Evolutionary conservation across 1,140 invertebrate species (phyloP), one percentile per base, ranked within the genome.

Genomic region (Zaprionus lachaisei): DNA sequence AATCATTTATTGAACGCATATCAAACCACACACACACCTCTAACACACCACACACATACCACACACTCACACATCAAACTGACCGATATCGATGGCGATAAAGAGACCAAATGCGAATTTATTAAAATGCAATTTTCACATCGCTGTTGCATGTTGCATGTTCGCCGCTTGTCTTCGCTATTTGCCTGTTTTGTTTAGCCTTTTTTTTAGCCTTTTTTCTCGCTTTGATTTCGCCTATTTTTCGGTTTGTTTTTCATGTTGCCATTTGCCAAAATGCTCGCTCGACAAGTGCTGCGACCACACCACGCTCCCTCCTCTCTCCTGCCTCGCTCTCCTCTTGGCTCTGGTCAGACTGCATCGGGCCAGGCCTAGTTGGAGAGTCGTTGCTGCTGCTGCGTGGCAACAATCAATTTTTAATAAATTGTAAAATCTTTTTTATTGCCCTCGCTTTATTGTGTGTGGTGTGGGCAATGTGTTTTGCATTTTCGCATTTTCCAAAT

Each of bases 361-460:
- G 38, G 44, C 58, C 55, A 41, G 63, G 55, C 65, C 69, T 66
- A 65, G 55, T 72, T 70, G 70, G 60, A 56, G 66, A 47, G 24
- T 26, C 5, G 24, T 58, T 69, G 69, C 61, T 69, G 65, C 62
- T 68, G 74, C 77, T 79, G 84, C 84, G 81, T 84, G 84, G 84
- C 84, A 89, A 84, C 85, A 87, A 87, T 87, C 84, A 87, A 87
- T 87, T 87, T 87, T 87, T 87, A 84, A 87, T 87, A 87, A 87
- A 87, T 87, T 87, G 84, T 87, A 78, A 75, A 87, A 84, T 31
- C 41, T 51, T 61, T 68, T 77, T 74, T 69, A 57, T 60, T 80
- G n/a, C 67, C 55, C 20, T 54, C 64, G 55, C 17, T 47, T 62
- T 56, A 62, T 71, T 70, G 28, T 38, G 38, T 64, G 58, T 63